A percentile compares a stretch with the other conserved stretches of the same genome.
Evolutionary conservation across 2,888 invertebrate species (phyloP).

Genomic region (Drosophila bunnanda): DNA sequence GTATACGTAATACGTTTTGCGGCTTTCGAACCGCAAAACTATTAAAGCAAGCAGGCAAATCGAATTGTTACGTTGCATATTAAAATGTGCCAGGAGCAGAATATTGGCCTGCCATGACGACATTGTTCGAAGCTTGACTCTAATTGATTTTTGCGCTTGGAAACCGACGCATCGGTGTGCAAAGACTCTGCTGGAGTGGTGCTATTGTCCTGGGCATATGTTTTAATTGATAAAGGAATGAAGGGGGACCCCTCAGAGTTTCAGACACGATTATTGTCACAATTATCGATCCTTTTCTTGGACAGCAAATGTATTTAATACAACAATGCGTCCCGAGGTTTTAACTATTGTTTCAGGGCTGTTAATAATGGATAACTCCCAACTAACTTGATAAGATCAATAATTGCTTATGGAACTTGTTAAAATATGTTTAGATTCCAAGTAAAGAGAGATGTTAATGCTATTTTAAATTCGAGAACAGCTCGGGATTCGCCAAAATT

Average conservation of each 20-base stretch:
- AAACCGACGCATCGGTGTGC: slow-evolving; percentile 32
- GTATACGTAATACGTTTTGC: slow-evolving; percentile 77
- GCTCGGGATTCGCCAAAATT: too few species aligned
- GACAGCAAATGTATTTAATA: too few species aligned
- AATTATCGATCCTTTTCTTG: not conserved
- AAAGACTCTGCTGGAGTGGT: slow-evolving; percentile 2
- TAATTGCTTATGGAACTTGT: too few species aligned
- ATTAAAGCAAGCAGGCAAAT: slow-evolving; percentile 79
- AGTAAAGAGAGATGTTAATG: not conserved
- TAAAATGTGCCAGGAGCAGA: slow-evolving; percentile 54
- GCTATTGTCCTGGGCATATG: slow-evolving; percentile 1
- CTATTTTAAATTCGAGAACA: too few species aligned
- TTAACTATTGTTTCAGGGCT: too few species aligned
- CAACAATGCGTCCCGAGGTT: too few species aligned
- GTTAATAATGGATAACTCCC: too few species aligned
- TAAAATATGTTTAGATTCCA: too few species aligned
- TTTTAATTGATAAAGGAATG: slow-evolving; percentile 8
- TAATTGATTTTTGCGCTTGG: slow-evolving; percentile 73
- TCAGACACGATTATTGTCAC: not conserved
- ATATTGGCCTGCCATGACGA: slow-evolving; percentile 36
- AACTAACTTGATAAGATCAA: too few species aligned
- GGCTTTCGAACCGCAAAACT: slow-evolving; percentile 77
- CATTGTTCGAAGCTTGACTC: slow-evolving; percentile 59
- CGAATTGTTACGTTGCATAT: slow-evolving; percentile 69
- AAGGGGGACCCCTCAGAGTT: not conserved